Base-by-base conservation (phyloP, 2,888 invertebrate species). In the Heliconius charithonia region DNA sequence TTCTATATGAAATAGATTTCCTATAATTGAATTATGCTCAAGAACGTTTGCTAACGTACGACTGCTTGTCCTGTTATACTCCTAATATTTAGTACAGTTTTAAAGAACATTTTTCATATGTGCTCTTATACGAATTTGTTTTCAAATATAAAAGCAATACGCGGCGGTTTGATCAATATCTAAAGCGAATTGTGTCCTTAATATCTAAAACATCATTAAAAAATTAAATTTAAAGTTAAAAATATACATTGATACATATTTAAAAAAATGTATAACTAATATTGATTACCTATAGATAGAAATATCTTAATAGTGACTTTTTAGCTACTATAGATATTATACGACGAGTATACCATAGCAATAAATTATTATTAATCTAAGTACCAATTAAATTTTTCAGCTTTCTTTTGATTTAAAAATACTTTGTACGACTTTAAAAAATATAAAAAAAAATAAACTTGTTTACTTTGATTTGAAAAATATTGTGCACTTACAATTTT, bases 371-470 rank as follows among this genome's bases (percentile, higher is more conserved):
- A 37, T 1, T 37, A 37, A 37, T 37, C 0, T 37, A 37, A 45
- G 45, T 16, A 45, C 16, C 45, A 45, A 3, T 45, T 45, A 45
- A 13, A 45, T 13, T 45, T n/a, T 59, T n/a, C 22, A 29, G 19
- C 16, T 19, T 29, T 19, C 7, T 62, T 56, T 74, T 79, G 63
- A 70, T 75, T 77, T 75, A 66, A 75, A 62, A 69, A 71, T 75
- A 75, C 69, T 37, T 51, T 56, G 56, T 66, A 37, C 32, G 32
- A 37, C 32, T 9, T 9, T 37, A 37, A 37, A 37, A 37, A 9
- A 9, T 37, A 37, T 37, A 29, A 29, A 29, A 29, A 32, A 37
- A 37, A 37, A 9, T 32, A 9, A 37, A 37, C 32, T 37, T 37
- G 32, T 37, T 37, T 37, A 37, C 37, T 37, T 37, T 37, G 37